Conservation (phyloP, 1,140 invertebrate genomes). For the Saccostrea echinata region DNA sequence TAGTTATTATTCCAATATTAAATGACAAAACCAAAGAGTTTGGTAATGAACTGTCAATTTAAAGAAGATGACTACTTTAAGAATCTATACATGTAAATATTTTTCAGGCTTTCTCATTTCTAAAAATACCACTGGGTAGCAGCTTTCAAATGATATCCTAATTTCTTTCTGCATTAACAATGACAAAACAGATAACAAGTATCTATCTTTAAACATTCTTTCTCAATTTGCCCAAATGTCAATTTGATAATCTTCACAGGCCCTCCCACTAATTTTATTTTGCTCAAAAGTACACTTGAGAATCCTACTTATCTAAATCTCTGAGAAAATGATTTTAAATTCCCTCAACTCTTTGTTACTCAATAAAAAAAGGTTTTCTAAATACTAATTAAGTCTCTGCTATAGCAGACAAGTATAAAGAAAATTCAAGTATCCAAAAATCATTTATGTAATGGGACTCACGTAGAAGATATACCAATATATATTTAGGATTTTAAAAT, state of each 20-base stretch:
- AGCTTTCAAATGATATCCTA: background rate
- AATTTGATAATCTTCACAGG: background rate
- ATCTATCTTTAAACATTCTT: background rate
- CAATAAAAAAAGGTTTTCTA: background rate
- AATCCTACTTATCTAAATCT: background rate
- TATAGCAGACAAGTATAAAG: background rate
- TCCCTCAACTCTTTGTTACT: background rate
- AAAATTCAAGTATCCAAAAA: constrained; percentile 19
- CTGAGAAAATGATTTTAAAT: background rate
- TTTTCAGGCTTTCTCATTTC: background rate
- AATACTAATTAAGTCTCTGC: background rate
- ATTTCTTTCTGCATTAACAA: background rate
- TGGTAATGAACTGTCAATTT: background rate
- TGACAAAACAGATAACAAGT: background rate
- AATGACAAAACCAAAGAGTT: background rate
- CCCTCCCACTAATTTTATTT: background rate
- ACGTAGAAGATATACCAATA: background rate
- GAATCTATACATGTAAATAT: background rate
- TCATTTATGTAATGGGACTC: background rate
- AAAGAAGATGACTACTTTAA: background rate
- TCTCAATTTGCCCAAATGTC: background rate
- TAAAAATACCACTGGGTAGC: background rate
- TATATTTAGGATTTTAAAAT: constrained; percentile 4
- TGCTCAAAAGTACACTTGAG: background rate
- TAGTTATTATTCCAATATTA: background rate